Base-by-base conservation (phyloP, 2,888 invertebrate genomes). In the Uropetala carovei region DNA sequence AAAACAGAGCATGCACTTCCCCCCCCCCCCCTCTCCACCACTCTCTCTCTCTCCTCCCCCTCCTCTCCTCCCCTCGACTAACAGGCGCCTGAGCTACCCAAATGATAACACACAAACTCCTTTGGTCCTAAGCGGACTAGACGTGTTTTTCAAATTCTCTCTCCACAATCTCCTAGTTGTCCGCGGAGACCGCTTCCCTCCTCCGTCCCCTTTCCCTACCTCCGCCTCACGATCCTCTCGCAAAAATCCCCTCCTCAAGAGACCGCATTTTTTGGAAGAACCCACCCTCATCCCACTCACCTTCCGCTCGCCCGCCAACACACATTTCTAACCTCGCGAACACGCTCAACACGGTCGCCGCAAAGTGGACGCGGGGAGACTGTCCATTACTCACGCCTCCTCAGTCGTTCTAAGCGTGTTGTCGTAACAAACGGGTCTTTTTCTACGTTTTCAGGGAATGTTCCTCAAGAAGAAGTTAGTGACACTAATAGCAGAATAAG, bases 391-490 rank as follows among this genome's bases (percentile, higher is more conserved):
- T 1, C 43, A 43, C 43, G 30, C 64, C n/a, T 43, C 89, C 30
- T 16, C n/a, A 64, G 18, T 14, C 18, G 18, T 7, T 64, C 64
- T 5, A n/a, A 64, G 75, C 75, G 75, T 13, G 22, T 22, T 22
- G 22, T 27, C 75, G 22, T 22, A 58, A 86, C 58, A 86, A 89
- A 89, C 89, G 89, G 89, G 89, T 89, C 30, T 89, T 59, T 59
- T 86, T 86, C 27, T 59, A 27, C 56, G 56, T 27, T 83, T 83
- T 83, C 83, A 83, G 83, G 83, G 83, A 43, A 43, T 83, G 83
- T 83, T 83, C 83, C 83, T 83, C n/a, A 83, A 18, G 83, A 43
- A 83, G 56, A 83, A 83, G 83, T 18, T 83, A 83, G 83, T 83
- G 83, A 57, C 56, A 18, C 83, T 57, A 43, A n/a, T 16, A n/a